Conservation (phyloP, 2,888 invertebrate species). For the Drosophila atripex region DNA sequence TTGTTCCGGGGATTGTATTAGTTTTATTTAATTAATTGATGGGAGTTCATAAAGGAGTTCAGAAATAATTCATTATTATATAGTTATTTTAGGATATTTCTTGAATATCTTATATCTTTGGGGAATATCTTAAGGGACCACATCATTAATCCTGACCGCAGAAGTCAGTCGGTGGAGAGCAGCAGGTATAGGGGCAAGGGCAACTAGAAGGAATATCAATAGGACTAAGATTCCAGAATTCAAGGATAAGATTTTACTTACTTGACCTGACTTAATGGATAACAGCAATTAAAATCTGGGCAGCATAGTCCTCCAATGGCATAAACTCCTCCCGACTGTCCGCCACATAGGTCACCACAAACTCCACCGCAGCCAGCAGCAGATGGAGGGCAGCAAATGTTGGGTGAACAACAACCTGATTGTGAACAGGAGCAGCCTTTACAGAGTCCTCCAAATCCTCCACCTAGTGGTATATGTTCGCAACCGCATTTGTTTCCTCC, state of each 20-base stretch:
- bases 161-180: not conserved
- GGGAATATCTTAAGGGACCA: no score
- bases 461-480: constrained; percentile 1
- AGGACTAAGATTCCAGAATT: not conserved
- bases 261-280: constrained; percentile 6
- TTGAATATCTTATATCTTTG: no score
- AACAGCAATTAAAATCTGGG: not conserved
- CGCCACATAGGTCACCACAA: not conserved
- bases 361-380: not conserved
- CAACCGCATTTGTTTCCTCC: not conserved
- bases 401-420: not conserved
- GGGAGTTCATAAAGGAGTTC: not conserved
- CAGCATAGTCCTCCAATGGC: not conserved
- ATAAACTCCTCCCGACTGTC: not conserved
- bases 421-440: not conserved
- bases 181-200: not conserved
- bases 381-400: not conserved
- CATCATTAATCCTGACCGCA: not conserved
- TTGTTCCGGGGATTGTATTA: constrained; percentile 2
- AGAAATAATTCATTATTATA: not conserved
- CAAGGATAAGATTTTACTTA: not conserved
- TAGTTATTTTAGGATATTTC: not conserved
- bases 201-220: not conserved
- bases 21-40: not conserved
- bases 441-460: not conserved